A percentile compares a stretch with the other conserved stretches of the same genome.
Conservation (phyloP, 2,888 invertebrate species). For the Morpho helenor region DNA sequence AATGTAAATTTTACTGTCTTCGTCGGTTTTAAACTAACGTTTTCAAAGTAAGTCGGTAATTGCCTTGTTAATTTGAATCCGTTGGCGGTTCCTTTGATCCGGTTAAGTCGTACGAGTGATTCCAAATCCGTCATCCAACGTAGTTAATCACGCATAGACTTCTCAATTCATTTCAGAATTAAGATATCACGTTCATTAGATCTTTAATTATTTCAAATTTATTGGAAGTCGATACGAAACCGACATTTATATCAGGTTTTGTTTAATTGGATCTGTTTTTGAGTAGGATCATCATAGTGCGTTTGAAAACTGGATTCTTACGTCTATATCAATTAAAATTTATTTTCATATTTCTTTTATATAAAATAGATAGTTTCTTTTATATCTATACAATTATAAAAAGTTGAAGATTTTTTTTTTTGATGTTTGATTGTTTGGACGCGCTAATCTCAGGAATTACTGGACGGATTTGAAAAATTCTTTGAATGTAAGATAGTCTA, state of each 20-base stretch:
- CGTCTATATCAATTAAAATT: conserved; percentile 6
- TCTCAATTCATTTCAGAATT: conserved; percentile 54
- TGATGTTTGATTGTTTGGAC: no score
- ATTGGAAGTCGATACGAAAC: conserved; percentile 44
- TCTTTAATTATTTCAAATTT: conserved; percentile 61
- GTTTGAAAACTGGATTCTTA: conserved; percentile 25
- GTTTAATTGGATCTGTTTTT: conserved; percentile 47
- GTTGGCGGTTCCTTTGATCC: conserved; percentile 62
- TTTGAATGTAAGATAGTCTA: no score
- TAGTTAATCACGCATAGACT: conserved; percentile 40
- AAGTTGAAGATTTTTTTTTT: no score
- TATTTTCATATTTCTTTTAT: neutral
- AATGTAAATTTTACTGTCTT: conserved; percentile 50
- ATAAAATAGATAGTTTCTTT: neutral
- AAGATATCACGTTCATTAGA: conserved; percentile 58
- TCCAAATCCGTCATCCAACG: conserved; percentile 54
- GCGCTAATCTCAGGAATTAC: no score
- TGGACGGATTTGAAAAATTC: no score
- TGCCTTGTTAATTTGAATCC: conserved; percentile 71
- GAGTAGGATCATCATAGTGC: conserved; percentile 21
- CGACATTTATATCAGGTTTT: conserved; percentile 39
- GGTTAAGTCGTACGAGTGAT: conserved; percentile 56
- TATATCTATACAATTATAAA: neutral
- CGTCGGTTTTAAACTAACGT: conserved; percentile 42
- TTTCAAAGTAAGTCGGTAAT: conserved; percentile 64